Conservation (phyloP, 2,888 invertebrate genomes). For the Mimas tiliae region DNA sequence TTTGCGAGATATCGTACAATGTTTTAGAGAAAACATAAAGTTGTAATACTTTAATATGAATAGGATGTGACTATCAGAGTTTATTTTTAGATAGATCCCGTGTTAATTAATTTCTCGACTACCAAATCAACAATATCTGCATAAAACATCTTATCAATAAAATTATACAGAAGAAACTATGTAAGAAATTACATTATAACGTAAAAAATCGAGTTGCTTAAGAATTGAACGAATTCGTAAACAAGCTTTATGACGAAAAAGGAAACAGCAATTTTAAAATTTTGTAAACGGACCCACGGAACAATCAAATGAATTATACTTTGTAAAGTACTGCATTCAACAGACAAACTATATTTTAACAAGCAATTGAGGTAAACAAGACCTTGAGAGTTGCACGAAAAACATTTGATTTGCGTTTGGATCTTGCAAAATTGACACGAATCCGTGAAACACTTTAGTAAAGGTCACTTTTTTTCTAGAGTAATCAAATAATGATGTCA, state of each 20-base stretch:
- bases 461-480: conserved; percentile 1
- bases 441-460: conserved; percentile 10
- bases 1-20: conserved; percentile 5
- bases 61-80: background rate
- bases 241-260: background rate
- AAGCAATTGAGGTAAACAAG: conserved; percentile 19
- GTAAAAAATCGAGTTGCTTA: background rate
- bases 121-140: background rate
- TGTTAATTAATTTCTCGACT: background rate
- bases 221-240: background rate
- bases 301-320: conserved; percentile 8
- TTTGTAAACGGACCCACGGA: background rate
- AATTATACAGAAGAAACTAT: background rate
- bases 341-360: conserved; percentile 14
- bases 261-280: conserved; percentile 8
- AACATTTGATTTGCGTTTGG: conserved; percentile 14
- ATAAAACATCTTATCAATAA: background rate
- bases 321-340: background rate
- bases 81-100: background rate
- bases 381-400: conserved; percentile 16
- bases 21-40: background rate
- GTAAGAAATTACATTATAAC: background rate
- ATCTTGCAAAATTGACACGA: conserved; percentile 21
- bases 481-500: background rate
- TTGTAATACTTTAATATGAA: background rate